A percentile compares a stretch with the other conserved stretches of the same genome.
Evolutionary conservation across 1,140 invertebrate genomes (phyloP).

Genomic region (Lordiphosa stackelbergi): DNA sequence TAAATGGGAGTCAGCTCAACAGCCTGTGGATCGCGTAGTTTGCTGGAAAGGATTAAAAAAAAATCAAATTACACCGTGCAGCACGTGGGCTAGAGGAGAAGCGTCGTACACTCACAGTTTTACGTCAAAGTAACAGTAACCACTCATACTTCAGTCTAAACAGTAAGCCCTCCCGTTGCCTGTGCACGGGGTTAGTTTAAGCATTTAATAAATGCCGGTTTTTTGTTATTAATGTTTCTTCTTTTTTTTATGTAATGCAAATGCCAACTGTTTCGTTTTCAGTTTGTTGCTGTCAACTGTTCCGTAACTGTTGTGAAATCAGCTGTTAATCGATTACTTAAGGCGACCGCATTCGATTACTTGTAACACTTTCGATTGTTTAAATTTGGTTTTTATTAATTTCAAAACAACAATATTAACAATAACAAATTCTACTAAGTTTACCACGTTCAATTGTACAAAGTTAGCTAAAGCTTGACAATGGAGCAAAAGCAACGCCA

Average conservation of each 20-base stretch:
- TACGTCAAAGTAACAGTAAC: slow-evolving; percentile 50
- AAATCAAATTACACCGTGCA: no score
- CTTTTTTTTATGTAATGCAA: slow-evolving; percentile 12
- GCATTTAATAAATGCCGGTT: slow-evolving; percentile 35
- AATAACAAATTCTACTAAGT: neutral
- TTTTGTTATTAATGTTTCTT: slow-evolving; percentile 5
- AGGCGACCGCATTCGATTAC: no score
- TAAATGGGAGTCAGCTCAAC: slow-evolving; percentile 77
- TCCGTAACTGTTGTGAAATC: neutral
- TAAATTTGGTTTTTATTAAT: neutral
- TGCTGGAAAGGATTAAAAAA: slow-evolving; percentile 65
- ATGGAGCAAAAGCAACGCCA: slow-evolving; percentile 31
- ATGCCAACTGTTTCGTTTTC: slow-evolving; percentile 1
- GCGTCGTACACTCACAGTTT: slow-evolving; percentile 36
- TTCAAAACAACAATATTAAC: neutral
- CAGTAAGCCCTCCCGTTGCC: neutral
- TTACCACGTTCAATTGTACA: no score
- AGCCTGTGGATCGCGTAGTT: slow-evolving; percentile 76
- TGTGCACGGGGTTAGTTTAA: slow-evolving; percentile 7
- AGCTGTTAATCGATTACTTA: no score
- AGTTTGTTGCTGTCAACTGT: neutral
- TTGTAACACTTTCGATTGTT: no score
- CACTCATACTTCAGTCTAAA: slow-evolving; percentile 30
- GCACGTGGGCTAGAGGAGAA: slow-evolving; percentile 23
- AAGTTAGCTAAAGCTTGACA: neutral